phyloP scores from a whole-genome alignment of 2,888 invertebrate genomes.

The Adelognathus sp. region DNA sequence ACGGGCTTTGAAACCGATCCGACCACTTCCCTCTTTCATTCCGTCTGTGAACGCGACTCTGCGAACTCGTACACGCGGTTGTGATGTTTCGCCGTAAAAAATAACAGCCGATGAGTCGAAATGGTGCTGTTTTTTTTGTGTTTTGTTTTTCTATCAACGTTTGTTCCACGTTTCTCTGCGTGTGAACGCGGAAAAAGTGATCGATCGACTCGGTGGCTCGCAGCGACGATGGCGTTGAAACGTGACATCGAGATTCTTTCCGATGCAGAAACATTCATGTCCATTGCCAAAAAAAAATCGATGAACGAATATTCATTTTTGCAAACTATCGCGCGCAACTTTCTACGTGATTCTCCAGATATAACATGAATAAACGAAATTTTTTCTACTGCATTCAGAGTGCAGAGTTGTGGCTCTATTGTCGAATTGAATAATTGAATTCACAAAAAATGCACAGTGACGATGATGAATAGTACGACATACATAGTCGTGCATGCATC shows the following conservation, averaged over 20 bases:
- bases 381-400: no score
- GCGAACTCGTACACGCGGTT: neutral
- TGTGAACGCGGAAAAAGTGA: neutral
- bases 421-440: no score
- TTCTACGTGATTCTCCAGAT: no score
- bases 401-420: no score
- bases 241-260: neutral
- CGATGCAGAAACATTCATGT: neutral
- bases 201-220: conserved; percentile 3
- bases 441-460: no score
- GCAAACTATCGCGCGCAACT: no score
- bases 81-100: neutral
- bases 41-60: neutral
- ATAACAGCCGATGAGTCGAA: conserved; percentile 19
- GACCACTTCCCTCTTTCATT: neutral
- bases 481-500: no score
- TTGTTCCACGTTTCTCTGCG: neutral
- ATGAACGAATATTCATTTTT: no score
- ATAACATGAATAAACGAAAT: no score
- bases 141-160: neutral
- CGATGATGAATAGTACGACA: no score
- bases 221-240: conserved; percentile 9
- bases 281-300: no score
- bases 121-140: neutral
- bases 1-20: conserved; percentile 35